phyloP scores from a whole-genome alignment of 2,113 vertebrate species.

The Mustela lutreola region DNA sequence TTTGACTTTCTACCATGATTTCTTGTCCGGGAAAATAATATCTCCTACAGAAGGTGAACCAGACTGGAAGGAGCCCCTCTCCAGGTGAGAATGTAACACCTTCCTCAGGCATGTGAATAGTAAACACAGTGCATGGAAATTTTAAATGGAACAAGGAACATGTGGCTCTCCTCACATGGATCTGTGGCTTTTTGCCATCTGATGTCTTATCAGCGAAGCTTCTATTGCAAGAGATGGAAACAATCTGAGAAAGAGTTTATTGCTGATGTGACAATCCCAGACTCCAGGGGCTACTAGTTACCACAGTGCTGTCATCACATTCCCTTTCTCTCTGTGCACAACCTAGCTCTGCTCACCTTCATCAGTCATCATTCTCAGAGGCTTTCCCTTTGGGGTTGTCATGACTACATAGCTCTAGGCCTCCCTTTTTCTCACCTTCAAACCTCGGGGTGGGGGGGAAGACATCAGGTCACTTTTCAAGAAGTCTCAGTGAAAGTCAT shows the following conservation, averaged over 20 bases:
- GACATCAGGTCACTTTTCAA: background rate
- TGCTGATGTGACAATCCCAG: background rate
- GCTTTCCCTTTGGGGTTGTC: background rate
- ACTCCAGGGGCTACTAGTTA: background rate
- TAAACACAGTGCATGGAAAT: background rate
- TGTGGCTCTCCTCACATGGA: background rate
- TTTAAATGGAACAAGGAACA: background rate
- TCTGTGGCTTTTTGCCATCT: background rate
- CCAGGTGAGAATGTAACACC: background rate
- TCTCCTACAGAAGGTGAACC: background rate
- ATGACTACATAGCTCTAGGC: background rate
- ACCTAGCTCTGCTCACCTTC: background rate
- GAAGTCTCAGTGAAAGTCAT: background rate
- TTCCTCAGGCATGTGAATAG: background rate
- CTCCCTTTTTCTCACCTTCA: background rate
- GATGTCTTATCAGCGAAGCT: background rate
- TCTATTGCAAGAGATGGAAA: background rate
- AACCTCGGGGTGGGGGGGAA: background rate
- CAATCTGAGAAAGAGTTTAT: background rate
- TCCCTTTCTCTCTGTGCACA: background rate
- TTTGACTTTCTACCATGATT: background rate
- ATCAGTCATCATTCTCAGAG: background rate
- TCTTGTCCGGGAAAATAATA: background rate
- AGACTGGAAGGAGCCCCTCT: background rate
- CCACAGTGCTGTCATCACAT: background rate